A percentile compares a stretch with the other conserved stretches of the same genome.
phyloP scores from a whole-genome alignment of 2,888 invertebrate species.

The Chrysolina americana region DNA sequence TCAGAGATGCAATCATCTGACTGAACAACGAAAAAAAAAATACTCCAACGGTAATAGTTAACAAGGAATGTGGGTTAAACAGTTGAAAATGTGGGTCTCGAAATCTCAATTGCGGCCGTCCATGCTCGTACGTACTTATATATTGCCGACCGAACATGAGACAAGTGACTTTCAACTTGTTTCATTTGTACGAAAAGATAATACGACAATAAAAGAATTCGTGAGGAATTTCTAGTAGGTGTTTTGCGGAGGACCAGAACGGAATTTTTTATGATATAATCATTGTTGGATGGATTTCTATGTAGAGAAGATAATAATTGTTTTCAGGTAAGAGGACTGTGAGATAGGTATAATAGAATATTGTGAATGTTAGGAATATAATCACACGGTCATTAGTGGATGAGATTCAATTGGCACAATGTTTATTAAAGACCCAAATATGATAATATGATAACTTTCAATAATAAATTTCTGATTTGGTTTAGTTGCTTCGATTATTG shows the following conservation, averaged over 20 bases:
- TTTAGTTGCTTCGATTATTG: no score
- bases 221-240: constrained; percentile 19
- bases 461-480: no score
- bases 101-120: constrained; percentile 28
- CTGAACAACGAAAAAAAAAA: constrained; percentile 25
- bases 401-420: not conserved
- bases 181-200: constrained; percentile 14
- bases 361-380: no score
- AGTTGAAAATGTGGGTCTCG: constrained; percentile 48
- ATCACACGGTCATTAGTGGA: not conserved
- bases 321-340: not conserved
- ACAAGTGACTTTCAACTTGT: constrained; percentile 28
- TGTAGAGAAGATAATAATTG: not conserved
- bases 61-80: constrained; percentile 48
- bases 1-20: constrained; percentile 15
- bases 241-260: constrained; percentile 1
- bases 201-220: constrained; percentile 21
- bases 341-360: not conserved
- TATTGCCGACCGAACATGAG: constrained; percentile 21
- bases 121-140: constrained; percentile 13
- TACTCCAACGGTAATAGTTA: constrained; percentile 38
- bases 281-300: constrained; percentile 15
- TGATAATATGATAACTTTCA: no score
- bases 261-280: not conserved
- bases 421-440: no score